Evolutionary conservation across 2,888 invertebrate species (phyloP), one percentile per base, ranked within the genome.

Genomic region (Oscheius myriophilus): DNA sequence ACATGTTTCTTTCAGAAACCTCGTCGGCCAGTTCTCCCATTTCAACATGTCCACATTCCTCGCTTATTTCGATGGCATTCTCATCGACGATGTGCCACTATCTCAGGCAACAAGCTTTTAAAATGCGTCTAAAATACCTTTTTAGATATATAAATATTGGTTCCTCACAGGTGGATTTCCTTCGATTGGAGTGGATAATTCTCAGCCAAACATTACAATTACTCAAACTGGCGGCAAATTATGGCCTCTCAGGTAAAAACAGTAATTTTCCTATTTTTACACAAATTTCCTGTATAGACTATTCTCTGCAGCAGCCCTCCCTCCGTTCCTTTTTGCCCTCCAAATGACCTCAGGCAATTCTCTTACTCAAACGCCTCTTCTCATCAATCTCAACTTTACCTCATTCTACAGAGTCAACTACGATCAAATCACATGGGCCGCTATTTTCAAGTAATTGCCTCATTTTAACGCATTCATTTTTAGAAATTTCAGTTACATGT

Each of bases 341-440:
- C 64, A 67, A 0, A 70, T 76, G 42, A 68, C 75, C 16, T 70
- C 75, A 1, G 73, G 70, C 67, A 67, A 69, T 9, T 66, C 70
- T 11, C 71, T 76, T 11, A 46, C 46, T 6, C 33, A 26, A 21
- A 61, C 46, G 7, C 61, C 61, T 1, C 68, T 78, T 33, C 54
- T 80, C 9, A 68, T 80, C 58, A 80, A 80, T 53, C 65, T 73
- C 25, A 77, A 78, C 42, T 80, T 80, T 66, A 76, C 76, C 23
- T 77, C 78, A 6, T 80, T 80, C 57, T 69, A 75, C 62, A 62
- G 80, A 43, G 78, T 80, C 65, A 80, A 80, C 49, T 80, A 80
- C 58, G 80, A 80, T 65, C 64, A 63, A 0, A 39, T 51, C n/a
- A 78, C 80, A 23, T 80, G 80, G 80, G 70, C 69, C 9, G 68